Percentiles rank a stretch among this genome's conserved stretches.
Conservation (phyloP, 2,113 vertebrate species). For the Limnothrissa miodon region DNA sequence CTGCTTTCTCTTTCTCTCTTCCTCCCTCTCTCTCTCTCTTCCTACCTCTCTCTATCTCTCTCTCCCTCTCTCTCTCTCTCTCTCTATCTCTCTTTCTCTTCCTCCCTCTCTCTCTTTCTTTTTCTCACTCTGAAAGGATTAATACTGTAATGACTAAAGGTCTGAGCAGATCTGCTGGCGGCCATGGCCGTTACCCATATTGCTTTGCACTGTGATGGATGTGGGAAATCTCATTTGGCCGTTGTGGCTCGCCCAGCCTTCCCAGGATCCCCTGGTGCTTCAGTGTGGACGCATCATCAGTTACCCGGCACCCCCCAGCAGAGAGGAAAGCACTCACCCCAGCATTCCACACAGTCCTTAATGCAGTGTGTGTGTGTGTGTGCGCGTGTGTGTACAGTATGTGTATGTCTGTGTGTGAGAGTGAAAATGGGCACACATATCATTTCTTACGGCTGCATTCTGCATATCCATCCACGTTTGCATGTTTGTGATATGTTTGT, state of each 20-base stretch:
- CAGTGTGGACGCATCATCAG: neutral
- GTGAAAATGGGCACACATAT: neutral
- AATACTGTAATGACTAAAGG: conserved; percentile 23
- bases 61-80: neutral
- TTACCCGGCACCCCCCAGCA: neutral
- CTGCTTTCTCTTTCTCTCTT: neutral
- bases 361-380: neutral
- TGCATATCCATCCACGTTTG: no score
- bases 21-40: neutral
- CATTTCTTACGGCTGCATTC: no score
- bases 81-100: neutral
- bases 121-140: neutral
- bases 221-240: conserved; percentile 28
- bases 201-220: conserved; percentile 19
- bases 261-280: neutral
- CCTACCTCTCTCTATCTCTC: neutral
- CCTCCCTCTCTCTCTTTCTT: neutral
- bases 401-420: no score
- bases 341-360: neutral
- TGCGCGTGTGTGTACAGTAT: neutral
- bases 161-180: conserved; percentile 16
- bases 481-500: neutral
- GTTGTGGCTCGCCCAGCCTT: neutral
- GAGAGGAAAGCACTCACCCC: neutral
- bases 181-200: conserved; percentile 23